Percentiles rank a stretch among this genome's conserved stretches.
These are phyloP conservation scores for Harpagus bidentatus DNA, from an alignment of 2,113 vertebrate genomes.

Conservation along the genomic window DNA sequence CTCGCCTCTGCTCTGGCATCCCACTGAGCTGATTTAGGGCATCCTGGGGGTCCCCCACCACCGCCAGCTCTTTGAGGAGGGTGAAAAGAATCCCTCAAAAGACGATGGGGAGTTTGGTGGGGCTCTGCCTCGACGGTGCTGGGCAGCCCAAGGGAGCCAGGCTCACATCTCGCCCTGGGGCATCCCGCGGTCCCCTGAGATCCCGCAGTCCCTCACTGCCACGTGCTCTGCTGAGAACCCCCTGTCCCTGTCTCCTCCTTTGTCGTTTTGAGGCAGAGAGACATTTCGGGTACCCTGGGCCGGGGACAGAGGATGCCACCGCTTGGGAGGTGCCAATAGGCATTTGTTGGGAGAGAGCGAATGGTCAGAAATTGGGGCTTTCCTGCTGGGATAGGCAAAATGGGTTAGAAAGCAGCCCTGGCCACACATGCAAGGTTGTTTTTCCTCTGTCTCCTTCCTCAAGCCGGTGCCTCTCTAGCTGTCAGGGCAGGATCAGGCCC, in stretches of 20 bases:
- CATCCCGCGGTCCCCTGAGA: not conserved
- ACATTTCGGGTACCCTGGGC: not conserved
- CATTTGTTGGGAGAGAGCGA: fast-evolving
- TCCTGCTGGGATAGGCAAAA: not conserved
- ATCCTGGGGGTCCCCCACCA: fast-evolving
- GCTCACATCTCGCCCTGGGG: fast-evolving
- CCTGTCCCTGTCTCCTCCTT: not conserved
- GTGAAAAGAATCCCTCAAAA: not conserved
- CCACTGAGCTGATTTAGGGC: not conserved
- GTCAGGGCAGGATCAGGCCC: not conserved
- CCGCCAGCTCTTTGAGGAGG: not conserved
- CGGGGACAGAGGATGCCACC: not conserved
- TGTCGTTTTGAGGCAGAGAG: not conserved
- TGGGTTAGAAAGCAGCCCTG: not conserved
- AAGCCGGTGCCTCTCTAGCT: not conserved
- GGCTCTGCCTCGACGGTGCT: not conserved
- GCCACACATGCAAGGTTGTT: not conserved
- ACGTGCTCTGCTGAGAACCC: not conserved
- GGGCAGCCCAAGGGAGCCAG: not conserved
- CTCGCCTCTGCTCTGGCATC: not conserved
- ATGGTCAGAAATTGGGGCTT: not conserved
- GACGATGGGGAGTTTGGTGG: fast-evolving
- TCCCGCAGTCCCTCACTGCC: not conserved
- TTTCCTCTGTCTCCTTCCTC: not conserved
- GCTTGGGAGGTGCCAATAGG: not conserved